A percentile compares a stretch with the other conserved stretches of the same genome.
phyloP scores from a whole-genome alignment of 2,888 invertebrate species.

The Sinopyrophorus schimmeli region DNA sequence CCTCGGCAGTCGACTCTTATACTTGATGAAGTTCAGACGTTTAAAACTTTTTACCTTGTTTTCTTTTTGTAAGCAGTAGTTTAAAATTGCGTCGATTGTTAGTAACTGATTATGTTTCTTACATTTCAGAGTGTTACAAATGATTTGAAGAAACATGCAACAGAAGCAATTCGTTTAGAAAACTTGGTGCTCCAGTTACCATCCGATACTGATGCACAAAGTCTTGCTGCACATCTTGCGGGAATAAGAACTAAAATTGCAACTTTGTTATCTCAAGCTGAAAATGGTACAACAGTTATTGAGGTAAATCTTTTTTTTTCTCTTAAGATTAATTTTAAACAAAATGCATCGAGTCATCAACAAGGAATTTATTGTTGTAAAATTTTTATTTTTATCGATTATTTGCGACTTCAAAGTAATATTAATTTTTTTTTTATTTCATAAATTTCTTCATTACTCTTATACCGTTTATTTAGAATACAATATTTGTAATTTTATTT shows the following conservation, averaged over 20 bases:
- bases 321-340: neutral
- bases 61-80: neutral
- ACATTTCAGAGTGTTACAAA: conserved; percentile 71
- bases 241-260: conserved; percentile 67
- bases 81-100: conserved; percentile 1
- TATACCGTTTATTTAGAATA: neutral
- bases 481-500: neutral
- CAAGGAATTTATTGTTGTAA: too few relatives aligned
- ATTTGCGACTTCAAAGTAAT: too few relatives aligned
- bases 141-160: conserved; percentile 70
- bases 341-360: neutral
- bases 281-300: conserved; percentile 61
- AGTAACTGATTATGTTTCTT: conserved; percentile 30
- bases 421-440: conserved; percentile 3
- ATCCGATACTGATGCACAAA: conserved; percentile 67
- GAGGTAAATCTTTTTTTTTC: conserved; percentile 40
- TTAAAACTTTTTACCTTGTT: too few relatives aligned
- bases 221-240: conserved; percentile 60
- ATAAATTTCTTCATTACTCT: conserved; percentile 5
- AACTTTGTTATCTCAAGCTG: conserved; percentile 68
- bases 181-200: conserved; percentile 65
- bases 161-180: conserved; percentile 67
- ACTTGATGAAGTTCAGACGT: too few relatives aligned
- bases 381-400: too few relatives aligned
- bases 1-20: too few relatives aligned